Base-by-base conservation (phyloP, 1,140 invertebrate genomes). In the Phthorimaea operculella region DNA sequence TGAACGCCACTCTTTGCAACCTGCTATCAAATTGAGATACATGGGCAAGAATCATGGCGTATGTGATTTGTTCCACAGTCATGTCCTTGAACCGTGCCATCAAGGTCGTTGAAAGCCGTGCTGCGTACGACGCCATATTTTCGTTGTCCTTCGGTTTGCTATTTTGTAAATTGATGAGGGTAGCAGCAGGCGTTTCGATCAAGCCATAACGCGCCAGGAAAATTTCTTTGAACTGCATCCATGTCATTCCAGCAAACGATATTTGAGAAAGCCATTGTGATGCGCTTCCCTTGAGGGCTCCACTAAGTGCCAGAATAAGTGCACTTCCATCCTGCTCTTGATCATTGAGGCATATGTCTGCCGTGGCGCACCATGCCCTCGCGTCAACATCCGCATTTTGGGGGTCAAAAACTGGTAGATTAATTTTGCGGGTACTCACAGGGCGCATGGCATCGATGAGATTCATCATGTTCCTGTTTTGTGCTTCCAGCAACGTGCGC, bases 241-340 rank as follows among this genome's bases (percentile, higher is more conserved):
- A 66, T 15, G 55, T 66, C 4, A 68, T 66, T 1, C 62, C 63
- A 51, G 48, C 54, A 42, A 56, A 66, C 33, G 57, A 58, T 4
- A 51, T 17, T 11, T 34, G 21, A 10, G 50, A 51, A 12, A 51
- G 28, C 50, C 50, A 51, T 33, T 16, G 10, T 11, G 50, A 21
- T 12, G 50, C 33, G 12, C 10, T 21, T 33, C 50, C 33, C 16
- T n/a, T 51, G 3, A 51, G 16, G 18, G 50, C 50, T 12, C 15
- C 12, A 16, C 28, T 51, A 4, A 51, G 11, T 14, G 50, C 50
- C 10, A 51, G 10, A 8, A 51, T 34, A 3, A 51, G 16, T 11
- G 17, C 10, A 21, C 33, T 21, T 11, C 50, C 50, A 33, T 51
- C 18, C 1, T 10, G 10, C 12, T 10, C 10, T 2, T 51, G 21